Conservation (phyloP, 2,797 vertebrate genomes). For the Simalia tracyae region DNA sequence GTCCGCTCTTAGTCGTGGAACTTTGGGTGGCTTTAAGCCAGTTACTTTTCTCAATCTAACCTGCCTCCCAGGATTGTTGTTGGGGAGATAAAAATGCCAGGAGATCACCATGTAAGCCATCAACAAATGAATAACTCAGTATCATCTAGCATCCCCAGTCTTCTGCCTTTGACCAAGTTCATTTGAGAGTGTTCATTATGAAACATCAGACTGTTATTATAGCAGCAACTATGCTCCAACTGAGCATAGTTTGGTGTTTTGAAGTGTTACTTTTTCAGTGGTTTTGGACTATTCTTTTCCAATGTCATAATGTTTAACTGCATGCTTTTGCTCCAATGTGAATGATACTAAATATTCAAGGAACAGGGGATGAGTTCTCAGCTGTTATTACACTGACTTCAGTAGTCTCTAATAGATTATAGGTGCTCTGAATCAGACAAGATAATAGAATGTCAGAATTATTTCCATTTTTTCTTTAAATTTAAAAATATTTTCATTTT, state of each 20-base stretch:
- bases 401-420: slow-evolving; percentile 42
- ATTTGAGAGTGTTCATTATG: background rate
- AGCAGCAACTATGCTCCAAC: background rate
- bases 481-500: slow-evolving; percentile 58
- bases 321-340: background rate
- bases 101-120: background rate
- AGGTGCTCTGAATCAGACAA: slow-evolving; percentile 34
- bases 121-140: background rate
- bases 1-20: background rate
- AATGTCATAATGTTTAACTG: background rate
- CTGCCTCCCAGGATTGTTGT: background rate
- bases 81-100: background rate
- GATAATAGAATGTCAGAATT: background rate
- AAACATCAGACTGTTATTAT: background rate
- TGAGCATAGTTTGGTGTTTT: background rate
- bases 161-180: background rate
- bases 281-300: background rate
- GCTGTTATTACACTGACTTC: slow-evolving; percentile 55
- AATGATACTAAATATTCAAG: background rate
- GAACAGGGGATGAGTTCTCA: slow-evolving; percentile 18
- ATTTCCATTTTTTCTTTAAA: slow-evolving; percentile 39
- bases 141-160: background rate
- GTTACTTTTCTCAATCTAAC: background rate
- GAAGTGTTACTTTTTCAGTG: background rate
- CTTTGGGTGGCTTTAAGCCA: background rate